Percentiles rank a stretch among this genome's conserved stretches.
Evolutionary conservation across 2,797 vertebrate genomes (phyloP).

Genomic region (Gambelia wislizenii): DNA sequence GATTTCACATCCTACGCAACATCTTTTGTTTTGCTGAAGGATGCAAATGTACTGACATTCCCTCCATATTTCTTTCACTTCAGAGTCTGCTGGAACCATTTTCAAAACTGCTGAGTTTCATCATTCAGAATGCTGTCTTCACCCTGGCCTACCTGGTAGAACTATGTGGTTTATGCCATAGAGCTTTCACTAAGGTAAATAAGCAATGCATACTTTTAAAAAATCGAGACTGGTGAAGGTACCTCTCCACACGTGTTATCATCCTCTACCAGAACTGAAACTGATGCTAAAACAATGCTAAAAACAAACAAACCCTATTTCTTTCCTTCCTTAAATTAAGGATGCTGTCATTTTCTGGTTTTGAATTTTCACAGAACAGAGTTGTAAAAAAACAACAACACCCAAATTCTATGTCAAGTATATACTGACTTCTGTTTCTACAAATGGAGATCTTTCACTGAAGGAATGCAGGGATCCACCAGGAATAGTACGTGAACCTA

Average conservation of each 20-base stretch:
- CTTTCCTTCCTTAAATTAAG: background rate
- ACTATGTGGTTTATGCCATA: conserved; percentile 95
- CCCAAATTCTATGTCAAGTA: background rate
- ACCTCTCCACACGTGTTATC: background rate
- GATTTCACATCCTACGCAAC: conserved; percentile 32
- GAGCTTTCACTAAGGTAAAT: conserved; percentile 96
- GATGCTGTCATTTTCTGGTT: background rate
- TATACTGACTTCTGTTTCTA: background rate
- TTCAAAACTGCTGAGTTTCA: conserved; percentile 96
- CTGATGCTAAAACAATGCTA: background rate
- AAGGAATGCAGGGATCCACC: background rate
- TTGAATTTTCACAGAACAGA: background rate
- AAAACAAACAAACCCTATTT: background rate
- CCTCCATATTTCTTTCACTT: conserved; percentile 59
- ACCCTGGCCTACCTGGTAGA: conserved; percentile 95
- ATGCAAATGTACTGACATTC: conserved; percentile 57
- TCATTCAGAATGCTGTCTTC: conserved; percentile 97
- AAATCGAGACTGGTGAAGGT: conserved; percentile 28
- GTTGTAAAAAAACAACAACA: too few species aligned
- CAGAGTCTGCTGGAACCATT: conserved; percentile 98
- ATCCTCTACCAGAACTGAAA: background rate
- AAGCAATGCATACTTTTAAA: background rate
- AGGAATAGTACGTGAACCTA: background rate
- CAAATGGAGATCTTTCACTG: background rate
- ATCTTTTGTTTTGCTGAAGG: conserved; percentile 51